These are phyloP conservation scores for Hemicentrotus pulcherrimus DNA, from an alignment of 35 echinoderm and acorn worm species.

Conservation along the genomic window DNA sequence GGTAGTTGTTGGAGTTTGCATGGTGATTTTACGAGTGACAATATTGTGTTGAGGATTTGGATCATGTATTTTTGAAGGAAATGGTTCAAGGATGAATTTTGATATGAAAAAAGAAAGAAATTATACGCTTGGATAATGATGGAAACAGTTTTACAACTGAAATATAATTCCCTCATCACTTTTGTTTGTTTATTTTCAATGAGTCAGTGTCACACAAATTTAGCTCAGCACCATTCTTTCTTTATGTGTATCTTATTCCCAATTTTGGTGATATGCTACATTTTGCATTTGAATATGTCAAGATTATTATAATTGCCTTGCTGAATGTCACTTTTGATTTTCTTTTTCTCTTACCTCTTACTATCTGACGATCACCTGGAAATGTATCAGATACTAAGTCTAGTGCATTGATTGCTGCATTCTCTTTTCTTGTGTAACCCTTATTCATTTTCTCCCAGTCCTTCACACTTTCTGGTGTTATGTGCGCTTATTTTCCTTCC, in stretches of 20 bases:
- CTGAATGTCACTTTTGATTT: background rate
- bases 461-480: background rate
- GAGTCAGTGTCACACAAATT: background rate
- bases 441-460: background rate
- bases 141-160: background rate
- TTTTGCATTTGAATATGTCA: background rate
- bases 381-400: too few relatives aligned
- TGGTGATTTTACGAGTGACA: background rate
- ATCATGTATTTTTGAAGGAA: background rate
- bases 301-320: background rate
- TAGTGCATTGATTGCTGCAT: too few relatives aligned
- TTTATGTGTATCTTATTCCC: too few relatives aligned
- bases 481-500: background rate
- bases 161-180: background rate
- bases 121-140: background rate
- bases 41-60: background rate
- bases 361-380: too few relatives aligned
- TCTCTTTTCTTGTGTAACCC: background rate
- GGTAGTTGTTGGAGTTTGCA: background rate
- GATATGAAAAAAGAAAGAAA: too few relatives aligned
- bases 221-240: background rate
- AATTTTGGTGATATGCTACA: background rate
- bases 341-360: background rate
- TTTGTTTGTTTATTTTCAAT: background rate
- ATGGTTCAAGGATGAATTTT: background rate